A percentile compares a stretch with the other conserved stretches of the same genome.
These are phyloP conservation scores for Oriolus oriolus DNA, from an alignment of 2,113 vertebrate species.

Conservation along the genomic window DNA sequence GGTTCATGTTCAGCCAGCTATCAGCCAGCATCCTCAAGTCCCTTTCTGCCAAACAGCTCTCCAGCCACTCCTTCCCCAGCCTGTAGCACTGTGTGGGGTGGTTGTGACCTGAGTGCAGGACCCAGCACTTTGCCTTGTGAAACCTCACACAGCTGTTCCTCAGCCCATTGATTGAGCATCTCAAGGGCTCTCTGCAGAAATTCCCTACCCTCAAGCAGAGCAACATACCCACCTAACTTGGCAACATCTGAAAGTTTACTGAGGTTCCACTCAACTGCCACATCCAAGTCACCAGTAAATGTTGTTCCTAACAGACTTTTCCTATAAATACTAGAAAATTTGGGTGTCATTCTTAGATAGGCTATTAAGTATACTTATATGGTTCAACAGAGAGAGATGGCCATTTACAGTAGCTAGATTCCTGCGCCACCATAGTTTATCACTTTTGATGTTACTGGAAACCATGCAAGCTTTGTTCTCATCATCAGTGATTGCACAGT, in stretches of 20 bases:
- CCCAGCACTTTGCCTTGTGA: background rate
- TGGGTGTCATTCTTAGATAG: background rate
- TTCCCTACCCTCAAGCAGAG: background rate
- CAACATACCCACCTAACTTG: background rate
- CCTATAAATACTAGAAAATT: background rate
- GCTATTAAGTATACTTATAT: background rate
- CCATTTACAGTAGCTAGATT: background rate
- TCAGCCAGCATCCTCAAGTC: background rate
- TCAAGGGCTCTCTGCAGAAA: background rate
- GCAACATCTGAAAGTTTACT: background rate
- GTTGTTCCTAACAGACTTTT: background rate
- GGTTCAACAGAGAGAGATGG: background rate
- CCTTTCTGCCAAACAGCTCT: background rate
- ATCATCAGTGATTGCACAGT: background rate
- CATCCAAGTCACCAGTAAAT: background rate
- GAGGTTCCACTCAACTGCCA: background rate
- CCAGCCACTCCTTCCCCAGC: background rate
- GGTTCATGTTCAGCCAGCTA: background rate
- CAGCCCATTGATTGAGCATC: accelerated
- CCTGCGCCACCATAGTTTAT: background rate
- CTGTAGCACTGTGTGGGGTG: accelerated
- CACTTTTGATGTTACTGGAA: background rate
- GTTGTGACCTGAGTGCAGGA: background rate
- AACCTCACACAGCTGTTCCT: background rate
- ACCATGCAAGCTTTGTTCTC: background rate